phyloP scores from a whole-genome alignment of 2,888 invertebrate species.

The Leptinotarsa rubiginosa region DNA sequence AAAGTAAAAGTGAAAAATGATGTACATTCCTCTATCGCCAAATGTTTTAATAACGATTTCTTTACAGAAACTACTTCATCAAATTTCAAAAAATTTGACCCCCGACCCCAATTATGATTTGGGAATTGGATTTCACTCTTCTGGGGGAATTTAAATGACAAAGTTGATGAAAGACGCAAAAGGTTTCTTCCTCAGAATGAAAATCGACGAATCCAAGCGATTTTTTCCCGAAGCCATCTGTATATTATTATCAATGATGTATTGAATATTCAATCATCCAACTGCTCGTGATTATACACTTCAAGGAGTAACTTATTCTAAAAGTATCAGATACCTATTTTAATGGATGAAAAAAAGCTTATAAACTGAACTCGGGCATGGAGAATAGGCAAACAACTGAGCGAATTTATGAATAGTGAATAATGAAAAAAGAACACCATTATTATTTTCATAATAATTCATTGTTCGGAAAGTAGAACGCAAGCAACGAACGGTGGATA shows the following conservation, averaged over 20 bases:
- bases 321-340: not conserved
- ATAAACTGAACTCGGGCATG: conserved; percentile 10
- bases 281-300: not conserved
- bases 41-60: too few relatives aligned
- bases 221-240: too few relatives aligned
- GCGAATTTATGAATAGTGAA: conserved; percentile 21
- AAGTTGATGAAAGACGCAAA: too few relatives aligned
- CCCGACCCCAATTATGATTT: too few relatives aligned
- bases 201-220: too few relatives aligned
- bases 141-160: too few relatives aligned
- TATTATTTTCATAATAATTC: conserved; percentile 30
- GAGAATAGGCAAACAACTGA: conserved; percentile 16
- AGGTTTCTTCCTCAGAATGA: too few relatives aligned
- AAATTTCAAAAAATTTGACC: too few relatives aligned
- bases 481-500: conserved; percentile 26
- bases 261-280: not conserved
- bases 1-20: too few relatives aligned
- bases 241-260: not conserved
- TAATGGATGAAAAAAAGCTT: not conserved
- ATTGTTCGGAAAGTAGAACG: conserved; percentile 36
- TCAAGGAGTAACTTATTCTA: not conserved
- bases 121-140: too few relatives aligned
- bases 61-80: too few relatives aligned
- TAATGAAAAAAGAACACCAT: conserved; percentile 26
- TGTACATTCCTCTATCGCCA: too few relatives aligned